Evolutionary conservation across 2,888 invertebrate species (phyloP), one percentile per base, ranked within the genome.

Genomic region (Cheilosia scutellata): DNA sequence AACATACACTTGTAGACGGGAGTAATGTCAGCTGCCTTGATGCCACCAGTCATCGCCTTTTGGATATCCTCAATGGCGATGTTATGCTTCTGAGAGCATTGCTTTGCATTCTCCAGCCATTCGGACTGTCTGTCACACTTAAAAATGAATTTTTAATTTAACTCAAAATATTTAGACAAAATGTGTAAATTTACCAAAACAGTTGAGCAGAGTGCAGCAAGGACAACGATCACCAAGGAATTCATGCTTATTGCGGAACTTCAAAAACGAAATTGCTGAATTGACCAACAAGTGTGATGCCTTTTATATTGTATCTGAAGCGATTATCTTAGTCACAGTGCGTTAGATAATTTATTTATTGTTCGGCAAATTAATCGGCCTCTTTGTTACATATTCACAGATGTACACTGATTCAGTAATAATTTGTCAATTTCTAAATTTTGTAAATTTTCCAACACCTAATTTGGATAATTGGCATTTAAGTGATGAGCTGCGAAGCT

Each of bases 1-100:
- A 89, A 63, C 40, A 90, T 89, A 70, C 91, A 91, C 63, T 91
- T 91, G 1, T 92, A 65, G 37, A 87, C 88, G 20, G 89, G 89
- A n/a, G 84, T 89, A 9, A 88, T 82, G 33, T 70, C 89, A 6
- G 72, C 57, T 20, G 76, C 84, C 82, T 90, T 89, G 53, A 88
- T 88, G 13, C 74, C 74, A 40, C 84, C 57, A 75, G 82, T 87
- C 71, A 89, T 88, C 6, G 75, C 78, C 0, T 87, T 86, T 74
- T 87, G 89, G 0, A 91, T 62, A 25, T 91, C 90, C 0, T 82
- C 84, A 68, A 89, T 88, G 0, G 76, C 72, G 6, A 89, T 44
- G 20, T 89, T 88, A 0, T 82, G 78, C 42, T 90, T 88, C 9
- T 89, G 83, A 71, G 89, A 74, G 72, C 91, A 91, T 5, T 88